Conservation (phyloP, 2,888 invertebrate genomes). For the Drosophila pegasa region DNA sequence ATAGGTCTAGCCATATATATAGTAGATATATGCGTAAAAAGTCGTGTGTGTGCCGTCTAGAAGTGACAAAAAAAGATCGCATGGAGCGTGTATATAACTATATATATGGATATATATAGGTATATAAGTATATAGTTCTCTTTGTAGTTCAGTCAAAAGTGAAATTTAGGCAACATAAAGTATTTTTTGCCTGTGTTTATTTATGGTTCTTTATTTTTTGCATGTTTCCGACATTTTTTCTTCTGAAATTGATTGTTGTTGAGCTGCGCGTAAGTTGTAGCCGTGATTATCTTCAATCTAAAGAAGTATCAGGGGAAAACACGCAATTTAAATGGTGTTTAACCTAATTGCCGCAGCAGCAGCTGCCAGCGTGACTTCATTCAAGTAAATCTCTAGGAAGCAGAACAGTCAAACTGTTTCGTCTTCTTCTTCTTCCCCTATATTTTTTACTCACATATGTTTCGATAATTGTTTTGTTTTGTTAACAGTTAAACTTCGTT, state of each 20-base stretch:
- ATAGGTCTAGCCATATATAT: slow-evolving; percentile 10
- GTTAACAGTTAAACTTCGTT: slow-evolving; percentile 4
- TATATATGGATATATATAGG: slow-evolving; percentile 4
- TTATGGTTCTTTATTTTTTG: slow-evolving; percentile 38
- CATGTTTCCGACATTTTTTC: slow-evolving; percentile 29
- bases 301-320: background rate
- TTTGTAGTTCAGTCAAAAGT: slow-evolving; percentile 39
- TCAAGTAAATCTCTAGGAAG: slow-evolving; percentile 11
- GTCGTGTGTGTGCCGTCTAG: slow-evolving; percentile 57
- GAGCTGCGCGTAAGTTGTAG: slow-evolving; percentile 12
- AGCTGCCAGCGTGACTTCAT: slow-evolving; percentile 16
- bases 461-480: slow-evolving; percentile 46
- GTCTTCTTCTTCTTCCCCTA: background rate
- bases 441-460: slow-evolving; percentile 34
- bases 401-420: slow-evolving; percentile 7
- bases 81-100: slow-evolving; percentile 6
- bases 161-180: slow-evolving; percentile 48
- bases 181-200: slow-evolving; percentile 30
- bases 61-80: slow-evolving; percentile 59
- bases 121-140: slow-evolving; percentile 12
- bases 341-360: slow-evolving; percentile 40
- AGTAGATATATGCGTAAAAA: slow-evolving; percentile 21
- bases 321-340: slow-evolving; percentile 15
- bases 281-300: slow-evolving; percentile 22
- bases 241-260: slow-evolving; percentile 23